phyloP scores from a whole-genome alignment of 2,888 invertebrate species.

The Torymus tubicola region DNA sequence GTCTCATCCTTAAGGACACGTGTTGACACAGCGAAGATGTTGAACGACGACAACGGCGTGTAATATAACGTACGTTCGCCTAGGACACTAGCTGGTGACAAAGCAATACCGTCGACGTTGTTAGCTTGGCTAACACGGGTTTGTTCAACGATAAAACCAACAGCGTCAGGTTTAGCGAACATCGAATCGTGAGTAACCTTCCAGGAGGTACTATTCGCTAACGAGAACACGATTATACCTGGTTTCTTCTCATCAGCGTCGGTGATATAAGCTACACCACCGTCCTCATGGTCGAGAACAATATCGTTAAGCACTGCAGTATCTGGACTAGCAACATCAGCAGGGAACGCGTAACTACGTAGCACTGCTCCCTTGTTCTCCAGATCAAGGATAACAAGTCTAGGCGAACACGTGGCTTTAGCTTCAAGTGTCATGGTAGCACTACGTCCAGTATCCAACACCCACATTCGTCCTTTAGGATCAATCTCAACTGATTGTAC shows the following conservation, averaged over 20 bases:
- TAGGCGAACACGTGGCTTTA: slow-evolving; percentile 81
- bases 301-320: slow-evolving; percentile 84
- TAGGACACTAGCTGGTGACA: slow-evolving; percentile 78
- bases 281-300: slow-evolving; percentile 84
- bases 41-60: slow-evolving; percentile 83
- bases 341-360: slow-evolving; percentile 80
- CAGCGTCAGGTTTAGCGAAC: slow-evolving; percentile 80
- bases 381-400: slow-evolving; percentile 83
- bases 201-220: slow-evolving; percentile 83
- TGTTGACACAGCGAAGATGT: slow-evolving; percentile 82
- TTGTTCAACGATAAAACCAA: slow-evolving; percentile 81
- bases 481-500: slow-evolving; percentile 87
- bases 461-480: slow-evolving; percentile 81
- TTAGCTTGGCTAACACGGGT: slow-evolving; percentile 80
- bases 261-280: slow-evolving; percentile 84
- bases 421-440: slow-evolving; percentile 78
- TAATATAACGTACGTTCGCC: slow-evolving; percentile 79
- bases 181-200: slow-evolving; percentile 84
- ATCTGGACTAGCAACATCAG: slow-evolving; percentile 79
- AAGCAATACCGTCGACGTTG: slow-evolving; percentile 84
- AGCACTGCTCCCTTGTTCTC: slow-evolving; percentile 78
- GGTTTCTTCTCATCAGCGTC: slow-evolving; percentile 84
- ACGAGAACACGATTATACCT: slow-evolving; percentile 85
- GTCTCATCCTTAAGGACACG: slow-evolving; percentile 79
- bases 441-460: slow-evolving; percentile 80